Conservation (phyloP, 2,888 invertebrate genomes). For the Parnassius mnemosyne region DNA sequence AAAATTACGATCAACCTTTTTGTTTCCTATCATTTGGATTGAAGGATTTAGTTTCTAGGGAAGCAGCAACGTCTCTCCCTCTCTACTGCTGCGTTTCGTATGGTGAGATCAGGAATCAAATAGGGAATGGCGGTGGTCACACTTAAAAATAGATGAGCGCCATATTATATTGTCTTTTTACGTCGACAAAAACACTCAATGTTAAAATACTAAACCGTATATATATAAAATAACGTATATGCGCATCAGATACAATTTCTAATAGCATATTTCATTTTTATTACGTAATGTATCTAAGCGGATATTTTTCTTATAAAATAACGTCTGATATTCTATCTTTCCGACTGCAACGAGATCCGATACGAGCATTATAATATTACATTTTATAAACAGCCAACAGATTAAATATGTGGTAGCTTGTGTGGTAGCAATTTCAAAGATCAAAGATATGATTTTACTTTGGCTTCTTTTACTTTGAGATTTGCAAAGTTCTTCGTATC, state of each 20-base stretch:
- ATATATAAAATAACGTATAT: background rate
- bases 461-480: constrained; percentile 14
- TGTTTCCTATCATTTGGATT: too few relatives aligned
- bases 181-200: too few relatives aligned
- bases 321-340: constrained; percentile 4
- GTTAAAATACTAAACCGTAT: too few relatives aligned
- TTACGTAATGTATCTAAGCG: background rate
- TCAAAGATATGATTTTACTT: constrained; percentile 22
- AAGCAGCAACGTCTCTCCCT: too few relatives aligned
- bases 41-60: too few relatives aligned
- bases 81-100: too few relatives aligned
- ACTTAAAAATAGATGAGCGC: too few relatives aligned
- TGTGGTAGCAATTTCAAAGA: constrained; percentile 22
- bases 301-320: constrained; percentile 10
- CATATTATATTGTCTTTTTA: too few relatives aligned
- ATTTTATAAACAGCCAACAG: constrained; percentile 7
- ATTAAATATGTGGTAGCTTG: constrained; percentile 20
- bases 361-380: constrained; percentile 2
- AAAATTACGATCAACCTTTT: too few relatives aligned
- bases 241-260: background rate
- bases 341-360: constrained; percentile 5
- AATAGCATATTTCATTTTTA: background rate
- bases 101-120: too few relatives aligned
- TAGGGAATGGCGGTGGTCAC: too few relatives aligned
- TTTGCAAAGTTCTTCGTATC: constrained; percentile 24